Percentiles rank a stretch among this genome's conserved stretches.
phyloP scores from a whole-genome alignment of 2,113 vertebrate species.

The Psilopsiagon aymara region DNA sequence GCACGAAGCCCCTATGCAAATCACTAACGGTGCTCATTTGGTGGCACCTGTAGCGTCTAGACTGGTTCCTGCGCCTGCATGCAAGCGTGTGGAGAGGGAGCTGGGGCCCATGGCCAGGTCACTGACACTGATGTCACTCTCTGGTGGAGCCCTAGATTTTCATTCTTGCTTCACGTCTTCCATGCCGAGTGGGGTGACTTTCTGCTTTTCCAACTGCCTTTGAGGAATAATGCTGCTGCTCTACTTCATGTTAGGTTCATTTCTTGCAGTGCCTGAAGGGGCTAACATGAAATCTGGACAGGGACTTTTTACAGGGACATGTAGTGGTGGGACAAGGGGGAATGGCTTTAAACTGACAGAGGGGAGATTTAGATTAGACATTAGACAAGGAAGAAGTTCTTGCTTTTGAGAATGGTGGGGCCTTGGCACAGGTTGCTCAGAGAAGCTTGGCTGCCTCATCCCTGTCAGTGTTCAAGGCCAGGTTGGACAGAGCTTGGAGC shows the following conservation, averaged over 20 bases:
- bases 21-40: background rate
- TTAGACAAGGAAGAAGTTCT: background rate
- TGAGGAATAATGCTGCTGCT: accelerated
- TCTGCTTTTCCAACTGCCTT: accelerated
- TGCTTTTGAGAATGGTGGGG: background rate
- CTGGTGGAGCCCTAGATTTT: background rate
- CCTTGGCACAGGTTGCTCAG: background rate
- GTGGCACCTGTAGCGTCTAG: constrained; percentile 40
- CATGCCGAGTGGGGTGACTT: accelerated
- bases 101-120: accelerated
- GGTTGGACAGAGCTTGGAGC: background rate
- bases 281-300: background rate
- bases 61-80: background rate
- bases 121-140: accelerated
- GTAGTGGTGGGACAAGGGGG: background rate
- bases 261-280: background rate
- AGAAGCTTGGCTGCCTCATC: background rate
- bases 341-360: background rate
- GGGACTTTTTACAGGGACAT: background rate
- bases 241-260: accelerated
- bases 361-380: background rate
- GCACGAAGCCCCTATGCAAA: background rate
- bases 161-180: accelerated
- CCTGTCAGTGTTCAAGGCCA: background rate
- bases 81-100: background rate